Evolutionary conservation across 2,888 invertebrate species (phyloP), one percentile per base, ranked within the genome.

Genomic region (Onthophagus sagittarius): DNA sequence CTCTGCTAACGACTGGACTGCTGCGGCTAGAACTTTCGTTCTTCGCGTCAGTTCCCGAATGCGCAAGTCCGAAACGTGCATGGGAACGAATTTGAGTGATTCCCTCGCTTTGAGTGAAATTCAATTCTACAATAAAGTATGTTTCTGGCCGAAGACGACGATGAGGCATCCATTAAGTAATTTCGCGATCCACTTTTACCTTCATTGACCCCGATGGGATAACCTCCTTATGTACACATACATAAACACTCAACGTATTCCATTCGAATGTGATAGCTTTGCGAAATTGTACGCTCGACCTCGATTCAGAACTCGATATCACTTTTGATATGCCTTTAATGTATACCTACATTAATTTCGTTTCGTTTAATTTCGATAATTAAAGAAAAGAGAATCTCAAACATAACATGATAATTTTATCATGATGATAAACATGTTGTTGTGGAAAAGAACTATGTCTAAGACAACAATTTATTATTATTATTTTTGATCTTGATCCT

Each of bases 151-250:
- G 23, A 23, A 23, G 3, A 23, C 23, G 23, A 23, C 23, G 23
- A 23, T 23, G 23, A 23, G 23, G 39, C 39, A 11, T 67, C 67
- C 31, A 31, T 67, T 67, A 67, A 67, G 67, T 67, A 67, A 67
- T 32, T n/a, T n/a, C 31, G 67, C 67, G 67, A 67, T 71, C 74
- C 71, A 74, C 74, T 74, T 74, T 74, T 74, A 74, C 74, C 74
- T 74, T 74, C 74, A 71, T 71, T 71, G 71, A 74, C 74, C 71
- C 71, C 67, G 31, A 67, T 67, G 67, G 67, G 15, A 67, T 67
- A 67, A 67, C 67, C 67, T 67, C 67, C 31, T 67, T 67, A 67
- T 67, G 32, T 67, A 67, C 67, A 67, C 39, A 53, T 11, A 53
- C 23, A 23, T 23, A 23, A 23, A 23, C 23, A 23, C 23, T 23